Percentiles rank a stretch among this genome's conserved stretches.
Evolutionary conservation across 2,113 vertebrate genomes (phyloP).

Genomic region (Turdus rufiventris): DNA sequence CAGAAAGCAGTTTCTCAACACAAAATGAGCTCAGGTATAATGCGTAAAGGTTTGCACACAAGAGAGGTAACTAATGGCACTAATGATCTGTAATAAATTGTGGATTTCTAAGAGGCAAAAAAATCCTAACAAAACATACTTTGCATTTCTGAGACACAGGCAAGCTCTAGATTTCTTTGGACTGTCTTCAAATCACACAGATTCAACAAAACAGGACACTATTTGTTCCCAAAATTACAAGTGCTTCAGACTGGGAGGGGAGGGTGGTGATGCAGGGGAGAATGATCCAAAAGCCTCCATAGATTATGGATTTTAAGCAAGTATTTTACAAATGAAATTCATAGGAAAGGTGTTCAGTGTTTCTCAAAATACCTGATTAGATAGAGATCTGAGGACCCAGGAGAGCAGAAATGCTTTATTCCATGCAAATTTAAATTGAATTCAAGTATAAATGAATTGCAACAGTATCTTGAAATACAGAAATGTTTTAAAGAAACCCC

Average conservation of each 20-base stretch:
- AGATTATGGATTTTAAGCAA: neutral
- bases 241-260: fast-evolving
- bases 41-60: neutral
- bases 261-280: neutral
- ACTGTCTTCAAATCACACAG: neutral
- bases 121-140: neutral
- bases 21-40: neutral
- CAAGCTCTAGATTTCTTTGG: neutral
- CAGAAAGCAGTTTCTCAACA: neutral
- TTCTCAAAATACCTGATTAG: neutral
- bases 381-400: neutral
- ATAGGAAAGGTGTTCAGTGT: neutral
- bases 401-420: neutral
- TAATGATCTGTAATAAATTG: neutral
- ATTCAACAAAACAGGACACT: neutral
- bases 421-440: neutral
- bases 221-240: neutral
- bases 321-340: neutral
- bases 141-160: neutral
- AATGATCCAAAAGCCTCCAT: neutral
- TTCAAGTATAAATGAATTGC: neutral
- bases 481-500: neutral
- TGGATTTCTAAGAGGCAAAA: neutral
- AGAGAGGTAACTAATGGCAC: neutral
- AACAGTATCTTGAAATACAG: neutral